Evolutionary conservation across 2,888 invertebrate species (phyloP).

Genomic region (Eupithecia pulchellata): DNA sequence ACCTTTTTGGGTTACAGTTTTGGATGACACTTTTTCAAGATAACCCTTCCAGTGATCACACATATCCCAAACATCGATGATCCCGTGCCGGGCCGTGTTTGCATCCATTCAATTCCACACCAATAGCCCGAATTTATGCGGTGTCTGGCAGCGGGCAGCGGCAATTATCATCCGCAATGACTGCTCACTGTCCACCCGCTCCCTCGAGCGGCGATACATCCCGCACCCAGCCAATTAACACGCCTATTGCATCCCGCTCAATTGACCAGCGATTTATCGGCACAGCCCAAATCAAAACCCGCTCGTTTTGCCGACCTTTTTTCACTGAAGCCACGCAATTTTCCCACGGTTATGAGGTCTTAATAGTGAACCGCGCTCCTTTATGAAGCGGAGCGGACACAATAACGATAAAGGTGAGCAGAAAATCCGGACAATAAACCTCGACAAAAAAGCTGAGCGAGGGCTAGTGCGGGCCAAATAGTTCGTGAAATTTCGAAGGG

Average conservation of each 20-base stretch:
- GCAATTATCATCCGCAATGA: conserved; percentile 81
- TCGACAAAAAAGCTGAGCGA: conserved; percentile 81
- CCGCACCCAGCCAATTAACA: conserved; percentile 78
- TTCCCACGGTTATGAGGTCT: conserved; percentile 85
- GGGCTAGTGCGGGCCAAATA: conserved; percentile 83
- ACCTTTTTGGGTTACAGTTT: no score
- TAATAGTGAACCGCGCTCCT: conserved; percentile 79
- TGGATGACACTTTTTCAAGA: background rate
- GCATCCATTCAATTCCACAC: conserved; percentile 72
- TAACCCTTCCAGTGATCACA: conserved; percentile 44
- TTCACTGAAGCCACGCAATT: conserved; percentile 51
- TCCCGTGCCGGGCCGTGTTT: conserved; percentile 55
- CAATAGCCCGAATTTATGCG: conserved; percentile 72
- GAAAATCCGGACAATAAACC: conserved; percentile 85
- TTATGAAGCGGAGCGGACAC: conserved; percentile 83
- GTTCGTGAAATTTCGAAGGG: conserved; percentile 84
- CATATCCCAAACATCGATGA: conserved; percentile 39
- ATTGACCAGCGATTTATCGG: conserved; percentile 77
- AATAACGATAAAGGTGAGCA: conserved; percentile 85
- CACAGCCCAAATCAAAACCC: conserved; percentile 53
- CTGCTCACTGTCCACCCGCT: conserved; percentile 70
- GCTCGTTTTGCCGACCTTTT: conserved; percentile 46
- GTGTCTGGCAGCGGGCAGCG: conserved; percentile 60
- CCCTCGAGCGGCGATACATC: conserved; percentile 50
- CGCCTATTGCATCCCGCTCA: conserved; percentile 76